A percentile compares a stretch with the other conserved stretches of the same genome.
phyloP scores from a whole-genome alignment of 2,113 vertebrate species.

The Solea senegalensis region DNA sequence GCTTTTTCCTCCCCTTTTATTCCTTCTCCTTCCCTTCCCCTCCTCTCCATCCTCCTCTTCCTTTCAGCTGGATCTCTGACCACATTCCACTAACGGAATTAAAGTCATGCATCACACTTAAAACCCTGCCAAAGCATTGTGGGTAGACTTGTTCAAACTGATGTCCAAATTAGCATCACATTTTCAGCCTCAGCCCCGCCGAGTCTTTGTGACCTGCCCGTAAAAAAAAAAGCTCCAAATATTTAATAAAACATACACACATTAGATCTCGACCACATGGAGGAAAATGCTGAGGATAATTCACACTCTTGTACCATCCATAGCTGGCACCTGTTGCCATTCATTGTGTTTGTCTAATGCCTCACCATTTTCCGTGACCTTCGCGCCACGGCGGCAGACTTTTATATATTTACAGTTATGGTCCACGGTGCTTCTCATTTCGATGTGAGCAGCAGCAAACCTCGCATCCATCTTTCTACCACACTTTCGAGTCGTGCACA shows the following conservation, averaged over 20 bases:
- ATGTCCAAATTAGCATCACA: conserved; percentile 76
- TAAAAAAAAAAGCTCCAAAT: conserved; percentile 44
- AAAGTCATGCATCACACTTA: conserved; percentile 82
- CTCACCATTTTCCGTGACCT: conserved; percentile 38
- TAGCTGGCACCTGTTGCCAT: not conserved
- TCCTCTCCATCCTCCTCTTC: conserved; percentile 55
- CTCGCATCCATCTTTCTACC: conserved; percentile 42
- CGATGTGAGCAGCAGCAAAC: conserved; percentile 8
- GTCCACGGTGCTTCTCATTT: conserved; percentile 34
- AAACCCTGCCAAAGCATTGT: conserved; percentile 77
- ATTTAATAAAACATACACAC: conserved; percentile 46
- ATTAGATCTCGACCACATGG: conserved; percentile 12
- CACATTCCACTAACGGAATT: conserved; percentile 81
- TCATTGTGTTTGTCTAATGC: conserved; percentile 28
- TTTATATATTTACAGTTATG: conserved; percentile 44
- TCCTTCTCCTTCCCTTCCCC: conserved; percentile 44
- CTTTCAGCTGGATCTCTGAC: conserved; percentile 66
- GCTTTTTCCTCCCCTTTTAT: conserved; percentile 25
- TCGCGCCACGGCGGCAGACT: conserved; percentile 19
- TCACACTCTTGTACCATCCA: not conserved
- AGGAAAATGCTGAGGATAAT: conserved; percentile 21
- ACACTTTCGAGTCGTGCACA: conserved; percentile 27
- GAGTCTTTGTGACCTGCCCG: conserved; percentile 52
- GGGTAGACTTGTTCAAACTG: conserved; percentile 76
- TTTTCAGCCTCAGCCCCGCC: conserved; percentile 43